phyloP scores from a whole-genome alignment of 2,113 vertebrate genomes.

The Alces alces region DNA sequence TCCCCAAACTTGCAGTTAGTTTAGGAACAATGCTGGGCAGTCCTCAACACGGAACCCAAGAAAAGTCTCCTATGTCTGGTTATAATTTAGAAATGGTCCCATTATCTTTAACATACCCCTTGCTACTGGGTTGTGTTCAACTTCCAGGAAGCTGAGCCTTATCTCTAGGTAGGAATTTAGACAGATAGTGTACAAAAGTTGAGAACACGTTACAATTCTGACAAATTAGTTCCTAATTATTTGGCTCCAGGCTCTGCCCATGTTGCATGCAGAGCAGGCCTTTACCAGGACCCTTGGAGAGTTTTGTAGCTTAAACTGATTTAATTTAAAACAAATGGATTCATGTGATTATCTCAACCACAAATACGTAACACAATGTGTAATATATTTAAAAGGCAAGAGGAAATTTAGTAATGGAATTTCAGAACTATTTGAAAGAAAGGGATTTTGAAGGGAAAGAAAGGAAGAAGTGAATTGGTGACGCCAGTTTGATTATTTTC shows the following conservation, averaged over 20 bases:
- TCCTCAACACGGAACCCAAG: constrained; percentile 27
- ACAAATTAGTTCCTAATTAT: constrained; percentile 68
- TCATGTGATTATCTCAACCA: constrained; percentile 59
- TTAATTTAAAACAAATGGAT: constrained; percentile 68
- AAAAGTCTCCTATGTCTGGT: constrained; percentile 43
- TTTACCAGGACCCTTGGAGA: constrained; percentile 43
- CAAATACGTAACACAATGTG: constrained; percentile 65
- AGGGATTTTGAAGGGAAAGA: constrained; percentile 50
- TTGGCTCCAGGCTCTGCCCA: constrained; percentile 48
- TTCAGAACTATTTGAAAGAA: constrained; percentile 49
- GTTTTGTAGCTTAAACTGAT: constrained; percentile 56
- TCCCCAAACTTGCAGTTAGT: constrained; percentile 39
- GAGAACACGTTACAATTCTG: constrained; percentile 41
- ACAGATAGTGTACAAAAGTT: constrained; percentile 15
- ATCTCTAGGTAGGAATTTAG: constrained; percentile 5
- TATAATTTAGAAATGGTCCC: constrained; percentile 51
- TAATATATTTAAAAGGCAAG: constrained; percentile 67
- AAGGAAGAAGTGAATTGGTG: constrained; percentile 48
- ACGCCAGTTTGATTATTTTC: constrained; percentile 69
- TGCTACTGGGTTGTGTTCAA: neutral
- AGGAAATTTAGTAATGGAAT: constrained; percentile 61
- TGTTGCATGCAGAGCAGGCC: constrained; percentile 50
- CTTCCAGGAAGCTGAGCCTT: neutral
- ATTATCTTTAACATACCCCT: constrained; percentile 5
- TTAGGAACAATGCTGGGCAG: constrained; percentile 36